Conservation (phyloP, 1,140 invertebrate species). For the Drosophila lacteicornis region DNA sequence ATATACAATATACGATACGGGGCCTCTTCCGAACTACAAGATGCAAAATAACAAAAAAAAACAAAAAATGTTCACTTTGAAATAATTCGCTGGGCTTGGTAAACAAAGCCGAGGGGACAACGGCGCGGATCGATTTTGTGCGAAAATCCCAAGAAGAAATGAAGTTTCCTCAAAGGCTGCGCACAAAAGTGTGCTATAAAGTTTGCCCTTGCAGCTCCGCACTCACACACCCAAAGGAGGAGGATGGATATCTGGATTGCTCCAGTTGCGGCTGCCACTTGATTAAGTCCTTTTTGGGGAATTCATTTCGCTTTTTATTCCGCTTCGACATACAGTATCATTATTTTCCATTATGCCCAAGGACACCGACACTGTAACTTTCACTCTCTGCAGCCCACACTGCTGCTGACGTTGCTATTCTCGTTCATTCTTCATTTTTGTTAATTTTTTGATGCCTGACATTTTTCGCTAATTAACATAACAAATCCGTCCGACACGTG, state of each 20-base stretch:
- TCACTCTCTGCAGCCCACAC: constrained; percentile 17
- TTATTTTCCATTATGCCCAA: constrained; percentile 35
- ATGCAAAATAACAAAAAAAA: constrained; percentile 2
- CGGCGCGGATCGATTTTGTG: constrained; percentile 36
- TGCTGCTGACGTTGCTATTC: no score
- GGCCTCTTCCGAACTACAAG: background rate
- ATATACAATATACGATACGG: background rate
- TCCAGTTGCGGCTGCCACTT: constrained; percentile 28
- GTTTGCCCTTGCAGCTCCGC: constrained; percentile 21
- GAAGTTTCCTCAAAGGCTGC: constrained; percentile 71
- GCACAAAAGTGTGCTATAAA: constrained; percentile 69
- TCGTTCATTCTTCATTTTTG: constrained; percentile 8
- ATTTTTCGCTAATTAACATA: constrained; percentile 48
- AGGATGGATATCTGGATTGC: constrained; percentile 15
- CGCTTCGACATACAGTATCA: constrained; percentile 18
- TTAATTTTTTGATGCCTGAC: constrained; percentile 23
- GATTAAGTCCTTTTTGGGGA: constrained; percentile 19
- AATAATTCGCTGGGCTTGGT: constrained; percentile 31
- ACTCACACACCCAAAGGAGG: constrained; percentile 9
- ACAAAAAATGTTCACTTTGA: constrained; percentile 41
- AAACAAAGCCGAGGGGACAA: constrained; percentile 25
- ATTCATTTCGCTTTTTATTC: constrained; percentile 29
- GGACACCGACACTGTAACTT: constrained; percentile 41
- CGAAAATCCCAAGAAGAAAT: constrained; percentile 12
- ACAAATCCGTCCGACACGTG: constrained; percentile 38